These are phyloP conservation scores for Polymixis lichenea DNA, from an alignment of 2,888 invertebrate species.

Conservation along the genomic window DNA sequence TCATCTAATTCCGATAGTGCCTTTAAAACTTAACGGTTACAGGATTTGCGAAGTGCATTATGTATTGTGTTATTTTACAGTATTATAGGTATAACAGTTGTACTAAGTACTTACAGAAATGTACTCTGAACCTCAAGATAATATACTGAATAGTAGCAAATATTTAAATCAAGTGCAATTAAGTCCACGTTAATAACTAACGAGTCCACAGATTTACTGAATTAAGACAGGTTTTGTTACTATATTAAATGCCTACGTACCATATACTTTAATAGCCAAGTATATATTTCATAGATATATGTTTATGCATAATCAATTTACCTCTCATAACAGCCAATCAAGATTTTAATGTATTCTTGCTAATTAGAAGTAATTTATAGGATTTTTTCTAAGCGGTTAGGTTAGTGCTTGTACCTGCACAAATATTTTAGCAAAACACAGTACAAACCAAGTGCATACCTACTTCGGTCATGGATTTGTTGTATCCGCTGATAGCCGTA, in stretches of 20 bases:
- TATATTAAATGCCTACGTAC: slow-evolving; percentile 26
- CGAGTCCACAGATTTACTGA: slow-evolving; percentile 35
- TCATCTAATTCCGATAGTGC: slow-evolving; percentile 39
- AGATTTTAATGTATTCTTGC: slow-evolving; percentile 59
- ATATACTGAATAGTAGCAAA: slow-evolving; percentile 4
- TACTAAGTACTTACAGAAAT: neutral
- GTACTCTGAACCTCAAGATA: slow-evolving; percentile 17
- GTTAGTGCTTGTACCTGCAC: slow-evolving; percentile 16
- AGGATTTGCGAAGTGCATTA: slow-evolving; percentile 22
- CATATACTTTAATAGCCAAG: slow-evolving; percentile 29
- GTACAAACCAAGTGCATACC: slow-evolving; percentile 67
- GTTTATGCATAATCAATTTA: slow-evolving; percentile 50
- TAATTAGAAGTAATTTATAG: slow-evolving; percentile 58
- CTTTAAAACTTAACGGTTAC: slow-evolving; percentile 32
- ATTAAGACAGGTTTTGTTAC: slow-evolving; percentile 42
- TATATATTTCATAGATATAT: slow-evolving; percentile 34
- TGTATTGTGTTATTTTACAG: slow-evolving; percentile 6
- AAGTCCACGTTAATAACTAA: slow-evolving; percentile 19
- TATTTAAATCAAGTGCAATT: slow-evolving; percentile 43
- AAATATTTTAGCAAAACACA: slow-evolving; percentile 45
- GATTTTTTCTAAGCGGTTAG: slow-evolving; percentile 39
- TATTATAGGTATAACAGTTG: slow-evolving; percentile 5
- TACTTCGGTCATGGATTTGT: slow-evolving; percentile 73
- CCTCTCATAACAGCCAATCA: slow-evolving; percentile 50
- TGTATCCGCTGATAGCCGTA: slow-evolving; percentile 76